Evolutionary conservation across 2,113 vertebrate species (phyloP).

Genomic region (Sinosuthora webbiana): DNA sequence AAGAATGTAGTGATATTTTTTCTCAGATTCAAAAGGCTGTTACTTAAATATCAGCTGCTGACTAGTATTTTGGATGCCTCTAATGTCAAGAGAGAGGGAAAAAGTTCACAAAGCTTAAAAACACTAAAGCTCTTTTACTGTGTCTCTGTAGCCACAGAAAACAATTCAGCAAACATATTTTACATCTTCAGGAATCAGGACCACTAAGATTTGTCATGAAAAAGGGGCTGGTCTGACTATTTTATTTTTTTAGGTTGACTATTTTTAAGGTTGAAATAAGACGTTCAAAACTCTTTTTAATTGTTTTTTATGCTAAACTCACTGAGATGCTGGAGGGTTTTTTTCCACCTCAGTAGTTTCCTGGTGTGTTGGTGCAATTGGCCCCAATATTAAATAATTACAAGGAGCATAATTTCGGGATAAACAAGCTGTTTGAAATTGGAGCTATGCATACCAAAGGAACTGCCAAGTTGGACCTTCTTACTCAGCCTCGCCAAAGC

Average conservation of each 20-base stretch:
- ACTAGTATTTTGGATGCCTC: slow-evolving; percentile 14
- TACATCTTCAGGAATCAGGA: background rate
- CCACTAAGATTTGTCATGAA: background rate
- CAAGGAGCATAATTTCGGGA: slow-evolving; percentile 39
- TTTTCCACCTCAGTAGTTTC: slow-evolving; percentile 17
- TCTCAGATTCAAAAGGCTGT: slow-evolving; percentile 12
- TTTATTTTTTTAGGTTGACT: background rate
- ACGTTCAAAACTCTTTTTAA: background rate
- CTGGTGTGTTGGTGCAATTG: slow-evolving; percentile 6
- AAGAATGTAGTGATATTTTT: background rate
- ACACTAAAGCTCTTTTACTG: background rate
- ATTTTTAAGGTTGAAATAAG: background rate
- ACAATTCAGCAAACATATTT: background rate
- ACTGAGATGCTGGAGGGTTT: background rate
- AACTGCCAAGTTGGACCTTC: slow-evolving; percentile 16
- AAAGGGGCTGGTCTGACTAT: background rate
- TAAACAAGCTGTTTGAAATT: slow-evolving; percentile 25
- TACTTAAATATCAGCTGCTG: slow-evolving; percentile 45
- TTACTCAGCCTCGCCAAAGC: background rate
- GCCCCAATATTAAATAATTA: slow-evolving; percentile 39
- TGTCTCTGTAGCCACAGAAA: background rate
- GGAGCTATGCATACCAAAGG: slow-evolving; percentile 14
- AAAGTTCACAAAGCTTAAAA: background rate
- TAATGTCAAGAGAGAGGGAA: background rate
- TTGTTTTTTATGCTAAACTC: background rate